A percentile compares a stretch with the other conserved stretches of the same genome.
phyloP scores from a whole-genome alignment of 1,140 invertebrate species.

The Lepidurus arcticus region DNA sequence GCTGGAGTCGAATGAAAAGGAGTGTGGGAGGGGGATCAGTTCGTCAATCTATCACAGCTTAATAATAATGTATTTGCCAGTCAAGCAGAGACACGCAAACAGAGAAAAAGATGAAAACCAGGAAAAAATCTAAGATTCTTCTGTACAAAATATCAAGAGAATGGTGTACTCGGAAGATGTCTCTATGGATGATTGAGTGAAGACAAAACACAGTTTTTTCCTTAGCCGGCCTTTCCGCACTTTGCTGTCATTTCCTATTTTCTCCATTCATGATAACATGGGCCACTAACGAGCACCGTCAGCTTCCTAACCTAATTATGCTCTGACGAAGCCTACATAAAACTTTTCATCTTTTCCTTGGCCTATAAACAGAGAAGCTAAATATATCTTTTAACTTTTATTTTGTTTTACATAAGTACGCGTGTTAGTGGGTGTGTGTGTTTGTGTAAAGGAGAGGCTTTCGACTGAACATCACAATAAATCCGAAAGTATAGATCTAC shows the following conservation, averaged over 20 bases:
- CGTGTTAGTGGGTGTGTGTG: too few species aligned
- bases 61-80: not conserved
- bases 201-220: not conserved
- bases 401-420: not conserved
- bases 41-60: not conserved
- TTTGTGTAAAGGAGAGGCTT: too few species aligned
- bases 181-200: constrained; percentile 18
- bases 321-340: not conserved
- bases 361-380: constrained; percentile 13
- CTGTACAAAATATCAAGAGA: not conserved
- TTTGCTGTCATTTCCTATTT: constrained; percentile 14
- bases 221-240: not conserved
- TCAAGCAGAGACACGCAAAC: not conserved
- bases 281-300: not conserved
- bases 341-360: not conserved
- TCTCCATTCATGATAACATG: constrained; percentile 14
- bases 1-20: not conserved
- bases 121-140: not conserved
- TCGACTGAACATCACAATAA: too few species aligned
- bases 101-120: not conserved
- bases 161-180: not conserved
- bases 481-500: too few species aligned
- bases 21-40: not conserved
- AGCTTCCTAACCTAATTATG: constrained; percentile 19
- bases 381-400: not conserved